A percentile compares a stretch with the other conserved stretches of the same genome.
phyloP scores from a whole-genome alignment of 2,888 invertebrate genomes.

The Spodoptera exigua region DNA sequence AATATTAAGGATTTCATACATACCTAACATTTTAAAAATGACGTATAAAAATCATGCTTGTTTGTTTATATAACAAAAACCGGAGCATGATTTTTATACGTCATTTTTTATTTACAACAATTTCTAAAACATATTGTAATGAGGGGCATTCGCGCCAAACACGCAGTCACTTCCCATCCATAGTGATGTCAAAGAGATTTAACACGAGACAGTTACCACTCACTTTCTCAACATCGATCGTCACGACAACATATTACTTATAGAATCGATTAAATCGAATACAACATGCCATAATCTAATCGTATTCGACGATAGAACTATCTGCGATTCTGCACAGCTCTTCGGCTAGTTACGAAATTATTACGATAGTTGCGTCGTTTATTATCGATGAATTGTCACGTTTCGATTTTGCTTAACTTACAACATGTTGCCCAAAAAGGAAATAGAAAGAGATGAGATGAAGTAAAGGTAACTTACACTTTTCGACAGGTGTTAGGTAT shows the following conservation, averaged over 20 bases:
- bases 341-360: slow-evolving; percentile 46
- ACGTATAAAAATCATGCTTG: background rate
- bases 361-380: slow-evolving; percentile 26
- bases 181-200: slow-evolving; percentile 45
- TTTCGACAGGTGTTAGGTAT: too few relatives aligned
- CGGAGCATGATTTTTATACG: background rate
- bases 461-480: too few relatives aligned
- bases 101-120: slow-evolving; percentile 12
- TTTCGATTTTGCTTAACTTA: slow-evolving; percentile 12
- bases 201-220: slow-evolving; percentile 30
- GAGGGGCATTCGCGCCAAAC: slow-evolving; percentile 24
- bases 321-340: slow-evolving; percentile 28
- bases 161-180: slow-evolving; percentile 36
- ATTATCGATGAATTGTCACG: slow-evolving; percentile 45
- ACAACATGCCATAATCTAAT: slow-evolving; percentile 47
- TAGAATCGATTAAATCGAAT: slow-evolving; percentile 45
- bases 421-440: too few relatives aligned
- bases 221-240: slow-evolving; percentile 56
- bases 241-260: slow-evolving; percentile 48
- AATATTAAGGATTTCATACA: too few relatives aligned
- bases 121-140: slow-evolving; percentile 4
- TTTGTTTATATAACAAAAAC: background rate
- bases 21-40: too few relatives aligned
- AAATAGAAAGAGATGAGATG: too few relatives aligned
- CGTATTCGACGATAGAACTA: slow-evolving; percentile 38